Evolutionary conservation across 30 jellyfish, hydroid and myxozoan genomes (phyloP).

Genomic region (Aurelia coerulea): DNA sequence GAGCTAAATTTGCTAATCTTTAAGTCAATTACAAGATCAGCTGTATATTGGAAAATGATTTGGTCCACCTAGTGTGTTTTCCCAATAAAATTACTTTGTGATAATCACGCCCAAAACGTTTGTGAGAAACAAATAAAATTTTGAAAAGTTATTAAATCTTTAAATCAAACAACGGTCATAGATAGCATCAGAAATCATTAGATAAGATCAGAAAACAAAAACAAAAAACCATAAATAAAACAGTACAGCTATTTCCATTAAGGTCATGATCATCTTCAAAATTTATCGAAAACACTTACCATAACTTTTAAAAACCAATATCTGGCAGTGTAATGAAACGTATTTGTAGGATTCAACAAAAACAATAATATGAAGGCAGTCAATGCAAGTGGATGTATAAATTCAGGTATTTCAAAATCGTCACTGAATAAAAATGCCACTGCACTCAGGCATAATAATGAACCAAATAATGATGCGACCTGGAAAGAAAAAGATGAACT

Average conservation of each 20-base stretch:
- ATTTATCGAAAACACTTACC: conserved; percentile 34
- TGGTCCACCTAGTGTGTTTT: too few relatives aligned
- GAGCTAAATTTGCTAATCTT: too few relatives aligned
- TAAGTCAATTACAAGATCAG: too few relatives aligned
- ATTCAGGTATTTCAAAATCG: conserved; percentile 69
- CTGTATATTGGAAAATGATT: too few relatives aligned
- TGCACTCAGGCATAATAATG: conserved; percentile 92
- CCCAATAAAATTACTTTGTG: too few relatives aligned
- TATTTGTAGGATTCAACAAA: conserved; percentile 90
- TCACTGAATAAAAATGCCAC: conserved; percentile 88
- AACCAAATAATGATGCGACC: conserved; percentile 94
- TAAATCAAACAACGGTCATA: not conserved
- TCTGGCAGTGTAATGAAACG: conserved; percentile 91
- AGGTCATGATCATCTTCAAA: too few relatives aligned
- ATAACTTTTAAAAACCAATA: conserved; percentile 89
- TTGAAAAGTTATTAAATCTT: not conserved
- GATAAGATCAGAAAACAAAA: too few relatives aligned
- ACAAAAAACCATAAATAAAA: too few relatives aligned
- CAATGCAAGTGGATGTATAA: conserved; percentile 88
- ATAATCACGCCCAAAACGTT: too few relatives aligned
- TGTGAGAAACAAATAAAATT: too few relatives aligned
- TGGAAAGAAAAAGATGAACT: conserved; percentile 19
- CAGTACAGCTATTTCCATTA: too few relatives aligned
- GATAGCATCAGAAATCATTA: too few relatives aligned
- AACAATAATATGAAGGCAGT: conserved; percentile 71